phyloP scores from a whole-genome alignment of 1,140 invertebrate species.

The Hylaeus anthracinus region DNA sequence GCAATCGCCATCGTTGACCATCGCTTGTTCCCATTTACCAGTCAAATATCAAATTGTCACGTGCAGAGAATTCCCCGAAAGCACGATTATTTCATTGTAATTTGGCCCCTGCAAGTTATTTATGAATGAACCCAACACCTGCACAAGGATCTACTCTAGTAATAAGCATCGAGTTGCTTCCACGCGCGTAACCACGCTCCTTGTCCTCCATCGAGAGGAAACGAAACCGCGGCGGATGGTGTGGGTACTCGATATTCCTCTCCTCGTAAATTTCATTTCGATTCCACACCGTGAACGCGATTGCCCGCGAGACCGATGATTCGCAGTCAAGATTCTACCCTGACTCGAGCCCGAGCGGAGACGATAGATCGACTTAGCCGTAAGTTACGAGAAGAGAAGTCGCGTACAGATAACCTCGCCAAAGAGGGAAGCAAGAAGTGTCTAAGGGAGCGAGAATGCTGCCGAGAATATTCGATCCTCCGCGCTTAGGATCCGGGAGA shows the following conservation, averaged over 20 bases:
- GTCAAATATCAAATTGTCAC: too few relatives aligned
- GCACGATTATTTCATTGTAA: too few relatives aligned
- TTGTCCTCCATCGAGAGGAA: too few relatives aligned
- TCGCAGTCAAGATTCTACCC: slow-evolving; percentile 21
- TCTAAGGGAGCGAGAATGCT: slow-evolving; percentile 34
- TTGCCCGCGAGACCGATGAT: slow-evolving; percentile 8
- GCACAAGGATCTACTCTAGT: too few relatives aligned
- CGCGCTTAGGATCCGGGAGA: slow-evolving; percentile 60
- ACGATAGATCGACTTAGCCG: neutral
- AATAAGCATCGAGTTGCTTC: too few relatives aligned
- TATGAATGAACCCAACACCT: too few relatives aligned
- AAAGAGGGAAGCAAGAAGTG: slow-evolving; percentile 21
- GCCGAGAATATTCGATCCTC: slow-evolving; percentile 32
- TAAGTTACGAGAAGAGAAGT: slow-evolving; percentile 14
- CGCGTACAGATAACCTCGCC: slow-evolving; percentile 27
- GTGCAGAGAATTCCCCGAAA: too few relatives aligned
- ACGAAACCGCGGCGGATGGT: neutral
- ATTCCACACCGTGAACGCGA: slow-evolving; percentile 22
- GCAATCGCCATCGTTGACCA: too few relatives aligned
- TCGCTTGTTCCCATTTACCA: too few relatives aligned
- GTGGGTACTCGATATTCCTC: neutral
- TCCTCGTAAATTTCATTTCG: neutral
- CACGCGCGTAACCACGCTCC: too few relatives aligned
- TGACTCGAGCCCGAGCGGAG: neutral
- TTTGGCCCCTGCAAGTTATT: too few relatives aligned